Evolutionary conservation across 2,797 vertebrate genomes (phyloP).

Genomic region (Ptychobarbus kaznakovi): DNA sequence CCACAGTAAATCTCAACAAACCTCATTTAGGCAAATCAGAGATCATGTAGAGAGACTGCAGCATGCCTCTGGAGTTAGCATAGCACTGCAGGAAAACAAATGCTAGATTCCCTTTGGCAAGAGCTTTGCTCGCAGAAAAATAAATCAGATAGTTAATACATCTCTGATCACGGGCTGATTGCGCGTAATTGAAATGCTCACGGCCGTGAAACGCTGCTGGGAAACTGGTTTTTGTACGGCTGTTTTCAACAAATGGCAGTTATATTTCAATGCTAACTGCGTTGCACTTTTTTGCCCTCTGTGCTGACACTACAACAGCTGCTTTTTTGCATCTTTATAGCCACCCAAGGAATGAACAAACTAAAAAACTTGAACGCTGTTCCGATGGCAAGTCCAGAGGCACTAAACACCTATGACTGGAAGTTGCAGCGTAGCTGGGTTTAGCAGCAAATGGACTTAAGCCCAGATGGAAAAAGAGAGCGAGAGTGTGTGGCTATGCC

Average conservation of each 20-base stretch:
- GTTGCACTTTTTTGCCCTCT: not conserved
- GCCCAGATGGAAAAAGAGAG: conserved; percentile 41
- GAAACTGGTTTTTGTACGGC: conserved; percentile 4
- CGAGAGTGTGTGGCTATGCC: conserved; percentile 63
- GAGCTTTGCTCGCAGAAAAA: conserved; percentile 26
- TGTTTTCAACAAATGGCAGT: conserved; percentile 7
- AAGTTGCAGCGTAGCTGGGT: conserved; percentile 19
- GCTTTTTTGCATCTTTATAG: conserved; percentile 26
- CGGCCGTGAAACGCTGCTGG: conserved; percentile 21
- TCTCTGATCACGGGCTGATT: conserved; percentile 46
- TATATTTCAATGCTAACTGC: conserved; percentile 15
- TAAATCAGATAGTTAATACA: conserved; percentile 54
- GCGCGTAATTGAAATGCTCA: conserved; percentile 29
- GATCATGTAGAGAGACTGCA: conserved; percentile 33
- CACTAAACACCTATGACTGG: conserved; percentile 39
- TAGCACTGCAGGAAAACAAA: conserved; percentile 48
- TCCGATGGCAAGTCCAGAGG: conserved; percentile 29
- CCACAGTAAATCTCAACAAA: conserved; percentile 66
- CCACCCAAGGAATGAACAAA: conserved; percentile 30
- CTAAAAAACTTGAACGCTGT: conserved; percentile 22
- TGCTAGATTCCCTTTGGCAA: conserved; percentile 41
- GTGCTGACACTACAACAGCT: conserved; percentile 25
- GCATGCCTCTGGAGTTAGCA: conserved; percentile 34
- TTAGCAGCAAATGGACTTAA: conserved; percentile 30
- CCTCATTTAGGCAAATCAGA: conserved; percentile 57